Evolutionary conservation across 2,797 vertebrate genomes (phyloP), one percentile per base, ranked within the genome.

Genomic region (Sebastes flavidus): DNA sequence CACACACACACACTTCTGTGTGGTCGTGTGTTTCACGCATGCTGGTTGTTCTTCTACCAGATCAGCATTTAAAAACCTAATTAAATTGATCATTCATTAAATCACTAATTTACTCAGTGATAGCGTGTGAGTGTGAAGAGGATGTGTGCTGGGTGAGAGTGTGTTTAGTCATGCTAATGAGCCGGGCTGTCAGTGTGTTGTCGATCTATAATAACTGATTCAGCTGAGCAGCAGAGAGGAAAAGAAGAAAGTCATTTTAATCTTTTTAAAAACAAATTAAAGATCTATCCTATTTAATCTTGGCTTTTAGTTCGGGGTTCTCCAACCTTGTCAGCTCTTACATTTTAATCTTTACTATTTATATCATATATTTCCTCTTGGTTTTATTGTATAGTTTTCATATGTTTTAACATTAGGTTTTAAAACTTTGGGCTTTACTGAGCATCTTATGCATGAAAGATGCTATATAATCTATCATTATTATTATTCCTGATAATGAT

Each of bases 81-180:
- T 72, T 25, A 52, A 72, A 52, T 6, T 65, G 12, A 59, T 72
- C 16, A 58, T 25, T 65, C 27, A 66, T 75, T 67, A 66, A 77
- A 77, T 66, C 4, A 42, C 14, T 70, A 27, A 75, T 65, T 68
- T 49, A 29, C 18, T 58, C 34, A 63, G 27, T 65, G 72, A 63
- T 0, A 46, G 24, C 14, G 29, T 18, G 46, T 60, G 34, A 30
- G 11, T 14, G 18, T 38, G 24, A 18, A 18, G 42, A 46, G 42
- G 42, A 46, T 20, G n/a, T 54, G 52, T 22, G 52, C 20, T n/a
- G 42, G 16, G 29, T 20, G 27, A 59, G 14, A 61, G 8, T 10
- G 20, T 60, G 27, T 20, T 32, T 6, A 59, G 29, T 34, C 59
- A 61, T 61, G 59, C 29, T n/a, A 61, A 61, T 61, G 59, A 61